These are phyloP conservation scores for Argentina silus DNA, from an alignment of 2,797 vertebrate genomes.

Conservation along the genomic window DNA sequence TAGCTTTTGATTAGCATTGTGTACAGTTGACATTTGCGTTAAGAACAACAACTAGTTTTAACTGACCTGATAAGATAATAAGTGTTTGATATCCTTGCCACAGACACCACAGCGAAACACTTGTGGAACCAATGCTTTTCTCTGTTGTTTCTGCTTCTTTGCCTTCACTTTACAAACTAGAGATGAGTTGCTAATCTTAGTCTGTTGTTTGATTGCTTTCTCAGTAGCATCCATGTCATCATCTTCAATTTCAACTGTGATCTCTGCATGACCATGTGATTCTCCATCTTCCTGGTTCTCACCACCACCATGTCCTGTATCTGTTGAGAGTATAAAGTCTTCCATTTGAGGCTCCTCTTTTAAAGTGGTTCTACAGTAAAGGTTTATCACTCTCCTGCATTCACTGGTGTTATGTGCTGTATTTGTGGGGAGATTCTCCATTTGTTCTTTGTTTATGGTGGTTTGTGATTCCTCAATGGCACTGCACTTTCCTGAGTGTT, in stretches of 20 bases:
- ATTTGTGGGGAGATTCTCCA: neutral
- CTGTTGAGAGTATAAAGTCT: neutral
- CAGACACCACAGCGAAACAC: slow-evolving; percentile 25
- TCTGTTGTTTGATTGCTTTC: neutral
- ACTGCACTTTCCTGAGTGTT: neutral
- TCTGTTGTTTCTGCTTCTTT: neutral
- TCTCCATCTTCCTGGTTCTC: neutral
- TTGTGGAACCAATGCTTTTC: neutral
- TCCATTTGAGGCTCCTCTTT: neutral
- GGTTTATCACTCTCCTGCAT: neutral
- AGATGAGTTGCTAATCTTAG: too few species aligned
- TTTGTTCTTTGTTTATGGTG: neutral
- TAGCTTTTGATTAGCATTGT: too few species aligned
- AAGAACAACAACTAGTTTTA: neutral
- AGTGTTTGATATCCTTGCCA: slow-evolving; percentile 37
- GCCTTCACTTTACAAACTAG: neutral
- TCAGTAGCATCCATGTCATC: slow-evolving; percentile 15
- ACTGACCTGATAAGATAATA: slow-evolving; percentile 16
- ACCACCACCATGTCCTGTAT: neutral
- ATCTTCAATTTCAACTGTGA: slow-evolving; percentile 14
- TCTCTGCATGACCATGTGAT: neutral
- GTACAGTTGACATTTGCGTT: too few species aligned
- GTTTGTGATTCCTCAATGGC: neutral
- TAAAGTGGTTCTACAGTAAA: neutral
- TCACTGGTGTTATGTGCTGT: neutral